Conservation (phyloP, 2,113 vertebrate genomes). For the Acrocephalus kingi region DNA sequence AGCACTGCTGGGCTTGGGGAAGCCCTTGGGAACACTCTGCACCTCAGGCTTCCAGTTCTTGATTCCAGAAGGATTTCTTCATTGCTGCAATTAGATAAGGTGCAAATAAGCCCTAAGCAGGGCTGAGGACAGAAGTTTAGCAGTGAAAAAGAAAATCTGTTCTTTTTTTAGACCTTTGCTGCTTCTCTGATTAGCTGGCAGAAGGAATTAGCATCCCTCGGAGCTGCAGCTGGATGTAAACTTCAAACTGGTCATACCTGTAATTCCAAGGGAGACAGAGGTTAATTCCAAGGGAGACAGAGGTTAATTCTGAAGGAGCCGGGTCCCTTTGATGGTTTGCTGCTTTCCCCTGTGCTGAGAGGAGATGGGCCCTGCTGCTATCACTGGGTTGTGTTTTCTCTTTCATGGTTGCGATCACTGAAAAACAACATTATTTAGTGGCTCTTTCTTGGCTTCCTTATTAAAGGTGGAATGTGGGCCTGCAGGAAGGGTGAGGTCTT, state of each 20-base stretch:
- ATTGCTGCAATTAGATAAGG: accelerated
- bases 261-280: not conserved
- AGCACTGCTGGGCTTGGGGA: not conserved
- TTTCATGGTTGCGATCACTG: not conserved
- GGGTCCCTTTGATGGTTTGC: not conserved
- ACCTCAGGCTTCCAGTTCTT: not conserved
- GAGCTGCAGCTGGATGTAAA: not conserved
- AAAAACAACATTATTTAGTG: not conserved
- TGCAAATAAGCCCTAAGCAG: not conserved
- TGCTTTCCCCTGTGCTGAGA: not conserved
- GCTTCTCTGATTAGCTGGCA: not conserved
- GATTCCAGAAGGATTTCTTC: not conserved
- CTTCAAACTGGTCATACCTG: not conserved
- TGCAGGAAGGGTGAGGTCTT: constrained; percentile 61
- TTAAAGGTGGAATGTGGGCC: constrained; percentile 57
- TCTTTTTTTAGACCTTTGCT: not conserved
- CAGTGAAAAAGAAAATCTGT: not conserved
- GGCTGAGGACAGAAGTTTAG: not conserved
- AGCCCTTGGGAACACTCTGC: not conserved
- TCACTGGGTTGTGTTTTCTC: not conserved
- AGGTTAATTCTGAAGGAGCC: not conserved
- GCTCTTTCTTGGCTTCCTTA: constrained; percentile 7
- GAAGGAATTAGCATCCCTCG: not conserved
- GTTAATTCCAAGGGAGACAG: not conserved
- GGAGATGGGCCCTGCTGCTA: not conserved